Percentiles rank a stretch among this genome's conserved stretches.
Evolutionary conservation across 2,888 invertebrate species (phyloP).

Genomic region (Rhopalosiphum nymphaeae): DNA sequence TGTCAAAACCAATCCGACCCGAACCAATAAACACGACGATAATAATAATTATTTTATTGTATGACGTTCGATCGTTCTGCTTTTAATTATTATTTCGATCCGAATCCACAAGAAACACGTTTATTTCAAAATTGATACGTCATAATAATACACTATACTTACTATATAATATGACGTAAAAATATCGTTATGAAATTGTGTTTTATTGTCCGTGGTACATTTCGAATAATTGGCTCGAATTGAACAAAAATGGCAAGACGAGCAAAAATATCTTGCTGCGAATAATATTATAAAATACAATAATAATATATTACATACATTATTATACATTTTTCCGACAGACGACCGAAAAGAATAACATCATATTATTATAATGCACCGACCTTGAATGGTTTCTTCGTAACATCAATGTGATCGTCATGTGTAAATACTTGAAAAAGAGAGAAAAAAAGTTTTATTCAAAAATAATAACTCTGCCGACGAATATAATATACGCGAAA

Average conservation of each 20-base stretch:
- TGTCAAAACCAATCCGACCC: constrained; percentile 7
- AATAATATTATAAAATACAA: not conserved
- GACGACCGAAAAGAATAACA: not conserved
- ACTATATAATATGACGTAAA: not conserved
- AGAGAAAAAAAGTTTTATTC: not conserved
- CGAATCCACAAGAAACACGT: not conserved
- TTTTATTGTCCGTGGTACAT: not conserved
- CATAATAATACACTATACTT: not conserved
- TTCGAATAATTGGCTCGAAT: not conserved
- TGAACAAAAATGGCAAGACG: not conserved
- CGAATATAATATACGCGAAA: not conserved
- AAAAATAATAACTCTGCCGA: not conserved
- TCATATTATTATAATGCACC: not conserved
- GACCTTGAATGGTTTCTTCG: not conserved
- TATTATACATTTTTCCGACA: not conserved
- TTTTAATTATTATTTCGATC: not conserved
- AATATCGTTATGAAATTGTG: not conserved
- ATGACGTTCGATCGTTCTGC: not conserved
- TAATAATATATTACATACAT: not conserved
- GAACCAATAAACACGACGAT: not conserved
- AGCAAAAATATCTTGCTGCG: not conserved
- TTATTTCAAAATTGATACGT: not conserved
- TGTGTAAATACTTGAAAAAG: not conserved
- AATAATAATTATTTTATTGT: not conserved
- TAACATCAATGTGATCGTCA: not conserved